These are phyloP conservation scores for Seriola aureovittata DNA, from an alignment of 2,113 vertebrate species.

Conservation along the genomic window DNA sequence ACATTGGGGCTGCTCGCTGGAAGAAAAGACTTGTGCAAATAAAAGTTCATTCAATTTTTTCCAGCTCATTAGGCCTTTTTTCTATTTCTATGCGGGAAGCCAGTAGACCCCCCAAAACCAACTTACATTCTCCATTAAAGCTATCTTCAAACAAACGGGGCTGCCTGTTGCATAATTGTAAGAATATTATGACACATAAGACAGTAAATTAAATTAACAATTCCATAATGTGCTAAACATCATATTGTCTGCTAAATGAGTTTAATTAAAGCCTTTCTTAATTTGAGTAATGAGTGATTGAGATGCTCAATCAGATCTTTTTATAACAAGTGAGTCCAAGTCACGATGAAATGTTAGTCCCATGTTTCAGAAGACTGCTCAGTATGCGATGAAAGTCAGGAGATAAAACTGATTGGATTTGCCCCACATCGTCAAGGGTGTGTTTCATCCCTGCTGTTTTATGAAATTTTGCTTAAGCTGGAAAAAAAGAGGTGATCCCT, in stretches of 20 bases:
- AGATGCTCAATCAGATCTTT: constrained; percentile 47
- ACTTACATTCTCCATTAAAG: constrained; percentile 52
- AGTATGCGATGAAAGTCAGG: constrained; percentile 31
- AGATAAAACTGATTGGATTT: constrained; percentile 67
- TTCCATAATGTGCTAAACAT: constrained; percentile 44
- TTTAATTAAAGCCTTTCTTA: constrained; percentile 59
- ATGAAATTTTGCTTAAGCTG: constrained; percentile 36
- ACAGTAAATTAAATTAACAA: constrained; percentile 67
- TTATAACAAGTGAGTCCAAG: constrained; percentile 35
- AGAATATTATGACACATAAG: constrained; percentile 43
- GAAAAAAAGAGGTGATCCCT: constrained; percentile 12
- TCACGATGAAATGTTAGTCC: constrained; percentile 41
- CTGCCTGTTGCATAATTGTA: constrained; percentile 43
- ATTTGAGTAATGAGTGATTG: constrained; percentile 43
- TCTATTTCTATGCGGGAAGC: constrained; percentile 50
- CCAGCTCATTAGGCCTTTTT: constrained; percentile 70
- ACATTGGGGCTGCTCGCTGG: constrained; percentile 51
- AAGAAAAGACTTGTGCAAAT: constrained; percentile 70
- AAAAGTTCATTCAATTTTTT: constrained; percentile 77
- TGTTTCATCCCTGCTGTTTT: constrained; percentile 50
- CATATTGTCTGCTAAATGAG: constrained; percentile 53
- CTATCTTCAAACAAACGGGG: constrained; percentile 47
- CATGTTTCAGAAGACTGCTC: constrained; percentile 23
- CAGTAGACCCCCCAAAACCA: constrained; percentile 18
- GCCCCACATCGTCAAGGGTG: constrained; percentile 5